These are phyloP conservation scores for Meleagris gallopavo DNA, from an alignment of 2,113 vertebrate species.

Conservation along the genomic window DNA sequence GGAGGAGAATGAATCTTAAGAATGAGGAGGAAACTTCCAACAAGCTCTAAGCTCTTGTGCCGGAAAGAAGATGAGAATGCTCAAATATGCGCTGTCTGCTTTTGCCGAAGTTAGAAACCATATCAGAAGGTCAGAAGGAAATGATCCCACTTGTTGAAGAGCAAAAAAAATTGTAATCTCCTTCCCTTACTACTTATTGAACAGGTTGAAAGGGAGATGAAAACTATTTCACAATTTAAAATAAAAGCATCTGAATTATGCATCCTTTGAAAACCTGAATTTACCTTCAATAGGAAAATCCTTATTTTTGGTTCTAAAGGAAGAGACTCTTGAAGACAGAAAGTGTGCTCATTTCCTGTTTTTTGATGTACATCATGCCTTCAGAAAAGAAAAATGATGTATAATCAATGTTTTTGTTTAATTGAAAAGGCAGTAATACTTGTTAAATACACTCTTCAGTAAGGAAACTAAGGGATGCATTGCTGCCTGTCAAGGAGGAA, in stretches of 20 bases:
- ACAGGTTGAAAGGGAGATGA: not conserved
- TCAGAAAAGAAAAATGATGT: not conserved
- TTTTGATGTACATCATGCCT: not conserved
- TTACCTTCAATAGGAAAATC: not conserved
- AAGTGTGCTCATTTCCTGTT: not conserved
- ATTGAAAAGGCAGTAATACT: not conserved
- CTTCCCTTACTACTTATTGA: not conserved
- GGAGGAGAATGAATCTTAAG: constrained; percentile 39
- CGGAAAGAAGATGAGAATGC: not conserved
- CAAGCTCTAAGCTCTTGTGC: not conserved
- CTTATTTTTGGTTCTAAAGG: not conserved
- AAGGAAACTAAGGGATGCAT: not conserved
- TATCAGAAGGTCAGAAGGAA: not conserved
- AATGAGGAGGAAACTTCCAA: not conserved
- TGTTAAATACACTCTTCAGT: not conserved
- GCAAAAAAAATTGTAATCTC: not conserved
- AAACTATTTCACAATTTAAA: not conserved
- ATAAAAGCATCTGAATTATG: not conserved
- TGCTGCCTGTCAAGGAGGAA: not conserved
- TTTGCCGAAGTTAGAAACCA: not conserved
- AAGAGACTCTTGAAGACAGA: not conserved
- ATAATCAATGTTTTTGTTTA: not conserved
- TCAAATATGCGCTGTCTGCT: not conserved
- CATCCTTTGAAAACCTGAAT: not conserved
- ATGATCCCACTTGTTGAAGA: not conserved